Base-by-base conservation (phyloP, 2,113 vertebrate species). In the Odocoileus hemionus region DNA sequence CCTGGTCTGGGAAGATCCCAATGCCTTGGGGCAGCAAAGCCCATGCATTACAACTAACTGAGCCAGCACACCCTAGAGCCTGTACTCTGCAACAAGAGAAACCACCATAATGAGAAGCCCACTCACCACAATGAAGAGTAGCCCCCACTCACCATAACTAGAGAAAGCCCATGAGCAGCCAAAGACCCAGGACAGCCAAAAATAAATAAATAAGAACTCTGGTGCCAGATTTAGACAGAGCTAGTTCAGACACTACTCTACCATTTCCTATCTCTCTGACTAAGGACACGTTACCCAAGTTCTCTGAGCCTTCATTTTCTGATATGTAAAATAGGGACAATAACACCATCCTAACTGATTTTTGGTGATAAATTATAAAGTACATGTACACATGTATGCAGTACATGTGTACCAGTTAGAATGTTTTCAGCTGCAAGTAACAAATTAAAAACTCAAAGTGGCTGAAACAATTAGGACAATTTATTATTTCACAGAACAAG, bases 251-350 rank as follows among this genome's bases (percentile, higher is more conserved):
- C 95, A 50, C 19, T 54, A n/a, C 50, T 92, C 74, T 58, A 39
- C 7, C 19, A 90, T 76, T 97, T 97, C 47, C 52, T 85, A 13
- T 54, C 55, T 96, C 45, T 91, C 39, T 85, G 64, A 95, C 67
- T 87, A 58, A 60, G 67, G 79, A 74, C 15, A 70, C 78, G 60
- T 86, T 50, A 95, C 36, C 43, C n/a, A 87, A 58, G 57, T 94
- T 95, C 91, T 95, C 36, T 78, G 39, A 83, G 60, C 23, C 50
- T 93, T 84, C 58, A 79, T 91, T 83, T 96, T 96, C 89, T 93
- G 50, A 76, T 80, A 47, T 47, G 19, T 64, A 89, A 83, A 95
- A 83, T 39, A 70, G 30, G 43, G 43, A 82, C 36, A 82, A 36
- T 57, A 80, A 67, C 23, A 96, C 6, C n/a, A 30, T 91, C 26